Conservation (phyloP, 1,140 invertebrate genomes). For the Luehdorfia chinensis region DNA sequence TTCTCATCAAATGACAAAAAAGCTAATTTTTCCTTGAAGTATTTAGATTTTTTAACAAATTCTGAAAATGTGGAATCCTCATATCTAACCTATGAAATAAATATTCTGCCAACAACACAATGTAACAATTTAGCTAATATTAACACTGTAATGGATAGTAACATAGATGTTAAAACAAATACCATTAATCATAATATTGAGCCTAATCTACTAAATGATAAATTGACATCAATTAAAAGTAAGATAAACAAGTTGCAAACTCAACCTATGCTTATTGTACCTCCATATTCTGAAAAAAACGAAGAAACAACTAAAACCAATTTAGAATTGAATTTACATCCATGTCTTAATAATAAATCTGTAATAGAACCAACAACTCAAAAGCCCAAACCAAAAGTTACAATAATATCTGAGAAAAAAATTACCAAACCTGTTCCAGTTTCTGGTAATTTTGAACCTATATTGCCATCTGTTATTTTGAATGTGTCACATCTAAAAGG, state of each 20-base stretch:
- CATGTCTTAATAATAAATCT: neutral
- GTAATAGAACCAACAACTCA: neutral
- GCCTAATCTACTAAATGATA: conserved; percentile 1
- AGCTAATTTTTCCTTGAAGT: conserved; percentile 56
- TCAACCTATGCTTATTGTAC: conserved; percentile 29
- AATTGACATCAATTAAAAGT: conserved; percentile 16
- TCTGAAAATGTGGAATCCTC: conserved; percentile 33
- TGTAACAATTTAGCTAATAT: neutral
- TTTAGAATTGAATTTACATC: conserved; percentile 1
- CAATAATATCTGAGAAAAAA: conserved; percentile 51
- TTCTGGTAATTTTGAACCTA: conserved; percentile 34
- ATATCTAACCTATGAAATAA: conserved; percentile 18
- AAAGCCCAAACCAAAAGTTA: conserved; percentile 30
- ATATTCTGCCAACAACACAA: neutral
- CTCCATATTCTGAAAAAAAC: conserved; percentile 20
- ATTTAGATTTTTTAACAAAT: conserved; percentile 63
- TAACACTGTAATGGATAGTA: conserved; percentile 3
- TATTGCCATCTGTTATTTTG: conserved; percentile 41
- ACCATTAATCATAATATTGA: neutral
- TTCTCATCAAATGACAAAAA: conserved; percentile 45
- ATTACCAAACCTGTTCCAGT: conserved; percentile 34
- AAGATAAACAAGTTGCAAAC: conserved; percentile 12
- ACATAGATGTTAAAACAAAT: neutral
- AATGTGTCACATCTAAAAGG: conserved; percentile 21
- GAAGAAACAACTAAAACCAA: conserved; percentile 11